These are phyloP conservation scores for Biston stratarius DNA, from an alignment of 2,888 invertebrate genomes.

Conservation along the genomic window DNA sequence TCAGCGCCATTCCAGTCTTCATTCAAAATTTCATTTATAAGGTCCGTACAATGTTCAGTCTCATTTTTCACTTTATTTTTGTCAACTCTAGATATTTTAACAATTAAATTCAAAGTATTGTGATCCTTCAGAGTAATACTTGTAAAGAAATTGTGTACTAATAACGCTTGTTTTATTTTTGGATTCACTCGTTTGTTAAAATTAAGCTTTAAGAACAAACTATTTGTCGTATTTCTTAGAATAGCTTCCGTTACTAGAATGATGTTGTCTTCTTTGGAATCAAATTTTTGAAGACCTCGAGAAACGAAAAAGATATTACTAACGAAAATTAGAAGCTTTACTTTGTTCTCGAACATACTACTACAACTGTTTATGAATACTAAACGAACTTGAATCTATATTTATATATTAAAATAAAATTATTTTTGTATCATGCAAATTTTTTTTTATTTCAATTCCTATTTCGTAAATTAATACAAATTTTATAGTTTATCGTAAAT, in stretches of 20 bases:
- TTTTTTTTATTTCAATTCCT: background rate
- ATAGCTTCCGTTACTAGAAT: background rate
- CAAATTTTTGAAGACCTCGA: background rate
- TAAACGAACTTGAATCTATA: background rate
- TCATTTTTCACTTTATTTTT: slow-evolving; percentile 12
- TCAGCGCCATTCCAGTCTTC: slow-evolving; percentile 6
- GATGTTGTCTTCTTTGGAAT: slow-evolving; percentile 2
- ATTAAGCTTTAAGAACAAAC: slow-evolving; percentile 2
- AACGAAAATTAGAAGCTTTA: background rate
- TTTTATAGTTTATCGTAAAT: background rate
- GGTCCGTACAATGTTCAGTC: slow-evolving; percentile 3
- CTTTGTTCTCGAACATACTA: slow-evolving; percentile 6
- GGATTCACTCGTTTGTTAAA: slow-evolving; percentile 11
- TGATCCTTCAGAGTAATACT: slow-evolving; percentile 12
- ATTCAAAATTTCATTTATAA: slow-evolving; percentile 14
- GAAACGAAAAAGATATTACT: background rate
- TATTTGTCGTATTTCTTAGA: slow-evolving; percentile 7
- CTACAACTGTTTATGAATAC: background rate
- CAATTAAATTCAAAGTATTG: slow-evolving; percentile 14
- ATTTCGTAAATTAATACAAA: background rate
- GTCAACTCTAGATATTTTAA: slow-evolving; percentile 11
- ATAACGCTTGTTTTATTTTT: slow-evolving; percentile 10
- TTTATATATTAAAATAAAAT: background rate
- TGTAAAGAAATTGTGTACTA: slow-evolving; percentile 11
- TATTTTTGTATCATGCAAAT: background rate